Percentiles rank a stretch among this genome's conserved stretches.
Conservation (phyloP, 2,113 vertebrate genomes). For the Brachyhypopomus gauderio region DNA sequence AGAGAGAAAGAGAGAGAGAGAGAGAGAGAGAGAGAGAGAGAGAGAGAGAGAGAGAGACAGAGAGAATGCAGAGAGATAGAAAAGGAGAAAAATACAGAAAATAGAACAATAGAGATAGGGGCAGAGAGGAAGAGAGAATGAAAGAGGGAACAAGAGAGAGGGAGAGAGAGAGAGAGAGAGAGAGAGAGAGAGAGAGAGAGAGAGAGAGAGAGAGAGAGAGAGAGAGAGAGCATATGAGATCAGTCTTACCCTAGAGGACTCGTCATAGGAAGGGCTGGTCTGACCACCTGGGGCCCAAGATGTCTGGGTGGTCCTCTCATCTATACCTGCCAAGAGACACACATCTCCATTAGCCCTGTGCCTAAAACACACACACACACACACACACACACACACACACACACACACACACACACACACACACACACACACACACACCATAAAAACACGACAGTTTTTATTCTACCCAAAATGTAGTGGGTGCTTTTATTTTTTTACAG, state of each 20-base stretch:
- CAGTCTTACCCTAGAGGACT: slow-evolving; percentile 92
- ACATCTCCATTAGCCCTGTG: slow-evolving; percentile 61
- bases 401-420: not conserved
- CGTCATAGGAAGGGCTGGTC: slow-evolving; percentile 88
- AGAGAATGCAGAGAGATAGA: not conserved
- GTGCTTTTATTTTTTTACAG: no score
- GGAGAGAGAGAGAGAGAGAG: not conserved
- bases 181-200: slow-evolving; percentile 17
- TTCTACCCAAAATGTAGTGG: no score
- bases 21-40: not conserved
- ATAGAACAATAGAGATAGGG: not conserved
- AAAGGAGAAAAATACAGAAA: not conserved
- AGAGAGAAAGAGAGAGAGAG: not conserved
- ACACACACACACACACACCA: not conserved
- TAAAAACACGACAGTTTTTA: not conserved
- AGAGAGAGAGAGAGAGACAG: not conserved
- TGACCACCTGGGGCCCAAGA: slow-evolving; percentile 92
- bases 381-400: slow-evolving; percentile 14
- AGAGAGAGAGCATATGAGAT: slow-evolving; percentile 10
- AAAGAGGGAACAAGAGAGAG: not conserved
- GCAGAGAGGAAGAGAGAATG: slow-evolving; percentile 22
- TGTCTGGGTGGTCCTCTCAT: slow-evolving; percentile 87
- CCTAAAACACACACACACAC: not conserved
- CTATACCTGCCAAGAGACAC: slow-evolving; percentile 84
- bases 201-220: not conserved